These are phyloP conservation scores for Mirounga angustirostris DNA, from an alignment of 2,113 vertebrate genomes.

Conservation along the genomic window DNA sequence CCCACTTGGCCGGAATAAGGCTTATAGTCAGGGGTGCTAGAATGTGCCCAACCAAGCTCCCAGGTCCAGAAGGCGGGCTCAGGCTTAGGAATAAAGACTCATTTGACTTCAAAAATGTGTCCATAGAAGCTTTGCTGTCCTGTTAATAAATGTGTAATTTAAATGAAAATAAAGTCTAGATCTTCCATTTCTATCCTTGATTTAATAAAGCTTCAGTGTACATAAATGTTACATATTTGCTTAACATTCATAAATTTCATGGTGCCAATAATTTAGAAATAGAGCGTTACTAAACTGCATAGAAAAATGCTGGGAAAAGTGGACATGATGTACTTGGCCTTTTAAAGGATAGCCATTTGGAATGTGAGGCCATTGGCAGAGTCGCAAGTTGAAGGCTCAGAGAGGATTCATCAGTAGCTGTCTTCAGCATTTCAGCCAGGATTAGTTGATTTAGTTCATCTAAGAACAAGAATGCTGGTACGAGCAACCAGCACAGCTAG, in stretches of 20 bases:
- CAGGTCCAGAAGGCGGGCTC: not conserved
- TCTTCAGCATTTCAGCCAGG: not conserved
- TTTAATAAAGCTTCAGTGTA: constrained; percentile 19
- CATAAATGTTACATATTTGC: not conserved
- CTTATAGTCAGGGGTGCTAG: not conserved
- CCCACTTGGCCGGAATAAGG: not conserved
- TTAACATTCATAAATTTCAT: constrained; percentile 3
- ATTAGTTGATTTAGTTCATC: not conserved
- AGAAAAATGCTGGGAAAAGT: not conserved
- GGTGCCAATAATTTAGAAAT: not conserved
- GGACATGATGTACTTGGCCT: not conserved
- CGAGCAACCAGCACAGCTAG: not conserved
- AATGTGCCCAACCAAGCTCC: not conserved
- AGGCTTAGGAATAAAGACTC: not conserved
- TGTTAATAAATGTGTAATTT: not conserved
- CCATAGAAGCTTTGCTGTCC: not conserved
- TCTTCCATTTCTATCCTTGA: not conserved
- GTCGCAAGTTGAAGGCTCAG: not conserved
- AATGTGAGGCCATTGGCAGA: not conserved
- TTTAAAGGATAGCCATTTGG: not conserved
- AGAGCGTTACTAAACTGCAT: not conserved
- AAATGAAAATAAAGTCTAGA: not conserved
- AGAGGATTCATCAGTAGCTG: not conserved
- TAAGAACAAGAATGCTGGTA: not conserved
- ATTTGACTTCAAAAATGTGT: not conserved